Percentiles rank a stretch among this genome's conserved stretches.
Evolutionary conservation across 2,888 invertebrate genomes (phyloP).

Genomic region (Hirtodrosophila histrioides): DNA sequence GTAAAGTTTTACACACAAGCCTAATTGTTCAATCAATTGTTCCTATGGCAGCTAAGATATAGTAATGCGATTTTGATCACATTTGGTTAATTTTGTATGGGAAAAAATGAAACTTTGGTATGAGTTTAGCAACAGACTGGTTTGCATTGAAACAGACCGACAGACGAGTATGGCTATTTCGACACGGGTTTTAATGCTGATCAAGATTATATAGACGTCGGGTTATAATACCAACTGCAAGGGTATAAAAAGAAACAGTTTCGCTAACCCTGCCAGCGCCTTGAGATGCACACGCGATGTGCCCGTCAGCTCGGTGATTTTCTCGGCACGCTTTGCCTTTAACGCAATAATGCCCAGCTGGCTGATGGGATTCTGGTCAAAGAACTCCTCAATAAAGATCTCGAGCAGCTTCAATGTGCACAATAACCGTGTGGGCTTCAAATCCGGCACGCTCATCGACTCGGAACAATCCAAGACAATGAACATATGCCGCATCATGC

Average conservation of each 20-base stretch:
- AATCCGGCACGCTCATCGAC: conserved; percentile 96
- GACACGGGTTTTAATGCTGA: too few species aligned
- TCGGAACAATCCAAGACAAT: conserved; percentile 96
- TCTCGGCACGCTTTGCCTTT: conserved; percentile 97
- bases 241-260: too few species aligned
- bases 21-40: too few species aligned
- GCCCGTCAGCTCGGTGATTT: conserved; percentile 95
- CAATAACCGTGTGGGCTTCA: conserved; percentile 95
- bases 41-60: too few species aligned
- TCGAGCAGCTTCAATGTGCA: conserved; percentile 96
- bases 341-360: conserved; percentile 96
- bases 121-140: too few species aligned
- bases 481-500: conserved; percentile 99
- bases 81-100: too few species aligned
- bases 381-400: conserved; percentile 97
- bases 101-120: too few species aligned
- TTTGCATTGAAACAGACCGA: too few species aligned
- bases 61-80: too few species aligned
- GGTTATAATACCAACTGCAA: neutral
- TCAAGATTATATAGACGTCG: neutral
- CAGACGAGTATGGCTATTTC: too few species aligned
- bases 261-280: conserved; percentile 86
- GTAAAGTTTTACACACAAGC: too few species aligned
- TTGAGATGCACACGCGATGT: conserved; percentile 92
- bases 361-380: conserved; percentile 99